Conservation (phyloP, 37 sponge, comb jelly and placozoan genomes). For the Aplysina aerophoba region DNA sequence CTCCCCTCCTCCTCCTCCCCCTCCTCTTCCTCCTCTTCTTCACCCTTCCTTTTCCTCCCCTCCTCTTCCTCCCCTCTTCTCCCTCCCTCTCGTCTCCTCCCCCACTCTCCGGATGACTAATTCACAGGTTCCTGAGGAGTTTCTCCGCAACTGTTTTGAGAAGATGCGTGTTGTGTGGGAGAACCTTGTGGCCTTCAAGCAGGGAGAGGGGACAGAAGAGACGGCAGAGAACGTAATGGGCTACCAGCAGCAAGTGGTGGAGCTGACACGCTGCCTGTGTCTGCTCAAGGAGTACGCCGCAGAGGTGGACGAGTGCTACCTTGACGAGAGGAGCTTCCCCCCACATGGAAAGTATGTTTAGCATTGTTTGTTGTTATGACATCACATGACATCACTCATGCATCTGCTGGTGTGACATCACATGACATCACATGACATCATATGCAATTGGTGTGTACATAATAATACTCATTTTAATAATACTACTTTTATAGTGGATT, state of each 20-base stretch:
- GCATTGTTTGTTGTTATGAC: background rate
- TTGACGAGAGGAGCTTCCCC: constrained; percentile 82
- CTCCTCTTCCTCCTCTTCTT: too few relatives aligned
- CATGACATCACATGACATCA: background rate
- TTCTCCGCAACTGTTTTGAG: constrained; percentile 19
- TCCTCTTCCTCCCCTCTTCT: too few relatives aligned
- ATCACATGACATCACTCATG: background rate
- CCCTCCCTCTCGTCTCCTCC: too few relatives aligned
- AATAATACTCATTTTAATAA: background rate
- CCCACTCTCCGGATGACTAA: too few relatives aligned
- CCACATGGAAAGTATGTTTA: constrained; percentile 87
- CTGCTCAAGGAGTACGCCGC: constrained; percentile 84
- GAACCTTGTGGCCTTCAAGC: constrained; percentile 6
- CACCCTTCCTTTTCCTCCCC: too few relatives aligned
- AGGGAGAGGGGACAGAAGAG: background rate
- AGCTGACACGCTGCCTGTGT: constrained; percentile 80
- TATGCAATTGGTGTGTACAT: background rate
- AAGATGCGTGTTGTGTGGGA: background rate
- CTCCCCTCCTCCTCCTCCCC: too few relatives aligned
- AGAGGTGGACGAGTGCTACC: constrained; percentile 82
- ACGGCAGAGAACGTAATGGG: background rate
- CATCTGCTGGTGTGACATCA: background rate
- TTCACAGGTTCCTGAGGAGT: constrained; percentile 20
- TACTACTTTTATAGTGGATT: too few relatives aligned
- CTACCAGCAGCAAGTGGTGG: constrained; percentile 53